phyloP scores from a whole-genome alignment of 1,140 invertebrate genomes.

The Drosophila arizonae region DNA sequence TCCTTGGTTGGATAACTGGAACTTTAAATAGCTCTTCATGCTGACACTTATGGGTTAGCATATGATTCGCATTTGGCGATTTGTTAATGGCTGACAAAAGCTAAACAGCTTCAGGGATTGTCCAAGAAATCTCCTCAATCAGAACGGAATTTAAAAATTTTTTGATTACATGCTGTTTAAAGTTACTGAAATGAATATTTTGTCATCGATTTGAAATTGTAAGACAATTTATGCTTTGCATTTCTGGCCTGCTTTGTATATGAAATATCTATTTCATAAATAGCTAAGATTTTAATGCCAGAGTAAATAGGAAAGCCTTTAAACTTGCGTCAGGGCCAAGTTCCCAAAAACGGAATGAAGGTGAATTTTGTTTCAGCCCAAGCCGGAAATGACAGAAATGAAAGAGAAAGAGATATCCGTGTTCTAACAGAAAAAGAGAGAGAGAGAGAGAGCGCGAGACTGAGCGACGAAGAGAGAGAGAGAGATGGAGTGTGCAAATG shows the following conservation, averaged over 20 bases:
- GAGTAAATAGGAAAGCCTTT: constrained; percentile 25
- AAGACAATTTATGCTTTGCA: not conserved
- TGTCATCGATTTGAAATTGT: constrained; percentile 6
- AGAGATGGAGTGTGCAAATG: not conserved
- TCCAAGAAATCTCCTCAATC: constrained; percentile 27
- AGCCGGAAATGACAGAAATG: constrained; percentile 34
- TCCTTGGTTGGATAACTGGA: constrained; percentile 23
- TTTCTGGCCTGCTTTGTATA: constrained; percentile 2
- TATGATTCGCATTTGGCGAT: constrained; percentile 26
- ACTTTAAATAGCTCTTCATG: constrained; percentile 28
- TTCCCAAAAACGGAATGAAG: constrained; percentile 27
- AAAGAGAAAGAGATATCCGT: not conserved
- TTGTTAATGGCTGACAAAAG: constrained; percentile 5
- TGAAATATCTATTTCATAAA: constrained; percentile 6
- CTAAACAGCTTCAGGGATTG: constrained; percentile 15
- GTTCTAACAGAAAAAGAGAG: not conserved
- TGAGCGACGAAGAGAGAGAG: not conserved
- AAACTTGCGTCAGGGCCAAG: constrained; percentile 20
- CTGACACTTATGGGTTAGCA: constrained; percentile 14
- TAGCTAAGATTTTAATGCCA: constrained; percentile 16
- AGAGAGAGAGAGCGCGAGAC: not conserved
- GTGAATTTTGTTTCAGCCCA: constrained; percentile 26
- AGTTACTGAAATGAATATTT: constrained; percentile 29
- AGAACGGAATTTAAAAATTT: constrained; percentile 26
- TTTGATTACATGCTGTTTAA: constrained; percentile 31